phyloP scores from a whole-genome alignment of 1,140 invertebrate species.

The Drepana arcuata region DNA sequence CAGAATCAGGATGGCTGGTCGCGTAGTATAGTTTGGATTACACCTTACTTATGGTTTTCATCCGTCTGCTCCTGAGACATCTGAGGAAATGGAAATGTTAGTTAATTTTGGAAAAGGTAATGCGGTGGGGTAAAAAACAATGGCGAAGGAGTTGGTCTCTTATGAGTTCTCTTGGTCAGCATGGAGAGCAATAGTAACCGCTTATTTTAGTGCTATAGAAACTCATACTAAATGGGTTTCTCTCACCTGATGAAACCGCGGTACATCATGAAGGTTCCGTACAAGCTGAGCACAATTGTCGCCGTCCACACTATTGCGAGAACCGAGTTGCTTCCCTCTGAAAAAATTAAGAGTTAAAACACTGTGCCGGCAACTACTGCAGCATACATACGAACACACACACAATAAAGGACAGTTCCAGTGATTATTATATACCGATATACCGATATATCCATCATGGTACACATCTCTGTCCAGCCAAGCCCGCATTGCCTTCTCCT shows the following conservation, averaged over 20 bases:
- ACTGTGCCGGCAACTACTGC: background rate
- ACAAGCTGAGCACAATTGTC: slow-evolving; percentile 46
- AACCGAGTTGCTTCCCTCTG: slow-evolving; percentile 49
- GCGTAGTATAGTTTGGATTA: no score
- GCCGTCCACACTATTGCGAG: slow-evolving; percentile 52
- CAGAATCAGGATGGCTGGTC: no score
- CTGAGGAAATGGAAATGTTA: slow-evolving; percentile 28
- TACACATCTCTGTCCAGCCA: slow-evolving; percentile 26
- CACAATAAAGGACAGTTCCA: no score
- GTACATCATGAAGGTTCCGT: slow-evolving; percentile 48
- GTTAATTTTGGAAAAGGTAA: no score
- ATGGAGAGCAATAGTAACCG: background rate
- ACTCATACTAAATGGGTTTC: no score
- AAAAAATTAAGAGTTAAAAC: no score
- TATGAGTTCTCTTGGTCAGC: background rate
- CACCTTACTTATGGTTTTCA: slow-evolving; percentile 58
- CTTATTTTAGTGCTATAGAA: no score
- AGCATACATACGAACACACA: background rate
- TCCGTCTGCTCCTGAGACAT: slow-evolving; percentile 46
- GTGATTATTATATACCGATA: background rate
- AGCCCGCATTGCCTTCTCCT: slow-evolving; percentile 29
- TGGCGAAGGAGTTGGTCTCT: background rate
- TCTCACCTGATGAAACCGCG: slow-evolving; percentile 47
- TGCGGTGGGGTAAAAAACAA: background rate
- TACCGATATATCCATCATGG: slow-evolving; percentile 55